Evolutionary conservation across 2,888 invertebrate genomes (phyloP).

Genomic region (Plagodis dolabraria): DNA sequence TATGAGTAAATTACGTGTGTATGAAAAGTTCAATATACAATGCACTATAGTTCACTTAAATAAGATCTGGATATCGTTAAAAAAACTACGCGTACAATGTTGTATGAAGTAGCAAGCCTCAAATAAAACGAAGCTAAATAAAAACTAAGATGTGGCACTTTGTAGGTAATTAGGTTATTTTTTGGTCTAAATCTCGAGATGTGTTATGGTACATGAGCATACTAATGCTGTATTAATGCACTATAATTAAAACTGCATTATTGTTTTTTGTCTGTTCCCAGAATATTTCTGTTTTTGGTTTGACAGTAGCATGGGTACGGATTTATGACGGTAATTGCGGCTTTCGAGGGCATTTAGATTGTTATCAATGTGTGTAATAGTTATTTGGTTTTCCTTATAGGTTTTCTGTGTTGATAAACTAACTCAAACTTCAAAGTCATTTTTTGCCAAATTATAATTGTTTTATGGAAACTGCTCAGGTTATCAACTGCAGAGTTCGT

Average conservation of each 20-base stretch:
- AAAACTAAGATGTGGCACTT: neutral
- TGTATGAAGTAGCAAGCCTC: too few relatives aligned
- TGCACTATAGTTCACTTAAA: too few relatives aligned
- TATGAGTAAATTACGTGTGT: too few relatives aligned
- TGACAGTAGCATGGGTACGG: slow-evolving; percentile 16
- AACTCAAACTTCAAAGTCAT: neutral
- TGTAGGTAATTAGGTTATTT: slow-evolving; percentile 30
- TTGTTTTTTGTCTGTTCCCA: slow-evolving; percentile 9
- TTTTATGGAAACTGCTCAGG: too few relatives aligned
- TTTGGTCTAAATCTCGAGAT: slow-evolving; percentile 19
- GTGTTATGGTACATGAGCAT: slow-evolving; percentile 31
- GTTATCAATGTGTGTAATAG: slow-evolving; percentile 18
- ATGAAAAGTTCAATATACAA: too few relatives aligned
- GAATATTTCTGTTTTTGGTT: slow-evolving; percentile 7
- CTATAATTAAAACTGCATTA: slow-evolving; percentile 28
- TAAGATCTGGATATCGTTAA: too few relatives aligned
- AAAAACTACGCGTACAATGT: too few relatives aligned
- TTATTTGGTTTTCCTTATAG: slow-evolving; percentile 28
- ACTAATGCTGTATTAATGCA: slow-evolving; percentile 27
- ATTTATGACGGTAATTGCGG: slow-evolving; percentile 17
- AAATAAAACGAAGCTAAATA: too few relatives aligned
- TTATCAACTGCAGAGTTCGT: too few relatives aligned
- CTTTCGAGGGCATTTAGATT: slow-evolving; percentile 27
- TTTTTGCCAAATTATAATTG: too few relatives aligned
- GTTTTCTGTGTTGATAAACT: slow-evolving; percentile 9